Evolutionary conservation across 2,888 invertebrate species (phyloP), one percentile per base, ranked within the genome.

Genomic region (Trachelus stipa): DNA sequence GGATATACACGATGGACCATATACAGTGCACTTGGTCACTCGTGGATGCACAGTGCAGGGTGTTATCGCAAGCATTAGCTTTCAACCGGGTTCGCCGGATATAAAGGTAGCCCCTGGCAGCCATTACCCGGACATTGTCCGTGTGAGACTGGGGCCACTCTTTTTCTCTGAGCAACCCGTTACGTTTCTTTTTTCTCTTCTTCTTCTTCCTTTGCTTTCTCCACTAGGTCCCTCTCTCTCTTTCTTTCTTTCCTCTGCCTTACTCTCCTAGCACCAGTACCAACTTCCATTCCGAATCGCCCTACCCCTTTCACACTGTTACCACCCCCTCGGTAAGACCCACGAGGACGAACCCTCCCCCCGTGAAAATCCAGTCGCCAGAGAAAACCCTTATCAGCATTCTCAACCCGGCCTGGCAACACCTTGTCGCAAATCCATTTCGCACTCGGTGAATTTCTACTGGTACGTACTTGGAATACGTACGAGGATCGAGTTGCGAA

Each of bases 111-210:
- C 89, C 89, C 83, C 84, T 84, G 88, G 89, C 88, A 86, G 87
- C 89, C 89, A 90, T 90, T 91, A 91, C 88, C 86, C 87, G 88
- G 89, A 90, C 90, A 90, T 89, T 90, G 91, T 90, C 89, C 90
- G 89, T 82, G 81, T 80, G 84, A 85, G 83, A 83, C 83, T 84
- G 81, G 81, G 73, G 68, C 76, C 33, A 30, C 71, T 71, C 71
- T 71, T 11, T 15, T 56, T 9, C 56, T 56, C 56, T 23, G 15
- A 23, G 56, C 56, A 56, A 56, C 56, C 56, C 56, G 56, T 56
- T 56, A 15, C 33, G n/a, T 68, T 68, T 34, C 56, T 56, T 56
- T 56, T 56, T 56, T 23, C 6, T 79, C 73, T 80, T 74, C 23
- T 75, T 69, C 79, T 76, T 79, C 79, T 80, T 83, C 79, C 80